phyloP scores from a whole-genome alignment of 2,113 vertebrate species.

The Gymnarchus niloticus region DNA sequence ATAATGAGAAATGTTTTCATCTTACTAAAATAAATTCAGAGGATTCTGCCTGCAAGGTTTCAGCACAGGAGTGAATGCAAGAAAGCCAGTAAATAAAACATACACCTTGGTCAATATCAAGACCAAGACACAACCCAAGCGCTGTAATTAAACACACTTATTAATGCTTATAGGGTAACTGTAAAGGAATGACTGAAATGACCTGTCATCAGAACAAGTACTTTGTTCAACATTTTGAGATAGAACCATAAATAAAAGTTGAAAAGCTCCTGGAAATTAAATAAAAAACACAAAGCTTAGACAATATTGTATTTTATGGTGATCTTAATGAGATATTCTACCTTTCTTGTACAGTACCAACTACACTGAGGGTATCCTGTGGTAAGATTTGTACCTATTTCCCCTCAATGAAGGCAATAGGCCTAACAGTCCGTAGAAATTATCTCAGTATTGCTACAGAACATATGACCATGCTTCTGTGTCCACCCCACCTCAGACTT shows the following conservation, averaged over 20 bases:
- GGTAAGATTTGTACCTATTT: not conserved
- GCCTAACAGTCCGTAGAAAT: no score
- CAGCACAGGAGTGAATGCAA: not conserved
- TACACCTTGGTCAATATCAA: not conserved
- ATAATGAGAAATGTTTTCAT: not conserved
- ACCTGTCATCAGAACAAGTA: not conserved
- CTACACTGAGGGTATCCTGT: not conserved
- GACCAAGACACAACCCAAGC: constrained; percentile 7
- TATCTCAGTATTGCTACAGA: not conserved
- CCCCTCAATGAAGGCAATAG: no score
- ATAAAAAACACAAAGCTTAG: no score
- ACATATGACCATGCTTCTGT: not conserved
- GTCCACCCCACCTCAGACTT: not conserved
- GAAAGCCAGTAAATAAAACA: not conserved
- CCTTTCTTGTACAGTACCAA: not conserved
- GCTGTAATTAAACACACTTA: constrained; percentile 7
- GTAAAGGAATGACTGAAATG: not conserved
- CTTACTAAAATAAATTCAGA: not conserved
- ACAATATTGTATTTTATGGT: no score
- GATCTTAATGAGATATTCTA: not conserved
- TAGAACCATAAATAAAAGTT: no score
- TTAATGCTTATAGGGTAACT: not conserved
- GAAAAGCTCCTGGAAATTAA: no score
- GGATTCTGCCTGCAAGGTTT: not conserved
- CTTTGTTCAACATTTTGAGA: no score